Evolutionary conservation across 2,113 vertebrate species (phyloP), one percentile per base, ranked within the genome.

Genomic region (Siniperca chuatsi): DNA sequence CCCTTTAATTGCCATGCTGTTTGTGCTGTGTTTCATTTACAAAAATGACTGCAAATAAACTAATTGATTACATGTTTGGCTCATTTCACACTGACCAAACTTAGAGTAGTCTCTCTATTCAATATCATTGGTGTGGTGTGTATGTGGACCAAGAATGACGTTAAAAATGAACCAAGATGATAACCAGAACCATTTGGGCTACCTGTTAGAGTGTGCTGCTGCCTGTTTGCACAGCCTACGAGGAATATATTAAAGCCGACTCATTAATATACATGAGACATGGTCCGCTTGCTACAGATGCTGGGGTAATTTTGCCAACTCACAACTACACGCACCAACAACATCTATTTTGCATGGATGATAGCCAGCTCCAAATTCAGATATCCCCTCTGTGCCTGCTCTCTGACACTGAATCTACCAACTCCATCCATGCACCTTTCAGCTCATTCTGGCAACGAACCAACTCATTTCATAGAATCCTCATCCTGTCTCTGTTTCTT

Each of bases 261-360:
- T 94, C 92, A 95, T 94, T 87, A 94, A 95, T 95, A 95, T 88
- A 93, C 92, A 95, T 94, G 90, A 94, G 93, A 89, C 90, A 92
- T 79, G 94, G 81, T 94, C 92, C 58, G 82, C 91, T 93, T 90
- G 90, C 90, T 89, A 92, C 93, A 95, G 93, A 95, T 93, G 94
- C 92, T 89, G 85, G 83, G 87, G 78, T 92, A 88, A 93, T 93
- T 94, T 91, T 72, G 73, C 90, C 92, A 91, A 89, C 89, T 90
- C 92, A 90, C 92, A 89, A 92, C 90, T 92, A 90, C 89, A 94
- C 42, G 74, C 89, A 90, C 84, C 86, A 90, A 91, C 90, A 92
- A 90, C 87, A 90, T 92, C 90, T 92, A 90, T 92, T 92, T 90
- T 93, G 88, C 91, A 90, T 86, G 91, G 89, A 91, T 82, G 87